Evolutionary conservation across 2,888 invertebrate species (phyloP).

Genomic region (Invenusta paracnida): DNA sequence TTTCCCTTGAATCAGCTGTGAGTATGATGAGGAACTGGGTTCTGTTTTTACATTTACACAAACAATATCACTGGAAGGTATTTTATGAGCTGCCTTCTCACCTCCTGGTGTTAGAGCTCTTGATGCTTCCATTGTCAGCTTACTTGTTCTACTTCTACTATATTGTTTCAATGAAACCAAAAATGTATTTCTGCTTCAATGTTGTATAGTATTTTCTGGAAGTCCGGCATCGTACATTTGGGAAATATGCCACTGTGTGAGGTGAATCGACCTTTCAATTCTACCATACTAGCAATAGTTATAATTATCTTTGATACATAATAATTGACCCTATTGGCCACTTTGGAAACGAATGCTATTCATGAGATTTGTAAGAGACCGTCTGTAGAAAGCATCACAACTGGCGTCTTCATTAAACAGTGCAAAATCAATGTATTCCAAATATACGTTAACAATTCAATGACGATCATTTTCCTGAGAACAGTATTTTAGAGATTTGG

Average conservation of each 20-base stretch:
- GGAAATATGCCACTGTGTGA: background rate
- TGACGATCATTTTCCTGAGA: background rate
- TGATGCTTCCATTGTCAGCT: background rate
- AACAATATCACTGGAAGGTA: background rate
- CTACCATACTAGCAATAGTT: background rate
- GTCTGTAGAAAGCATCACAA: background rate
- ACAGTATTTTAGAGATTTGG: background rate
- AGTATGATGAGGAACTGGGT: no score
- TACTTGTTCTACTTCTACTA: background rate
- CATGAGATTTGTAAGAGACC: background rate
- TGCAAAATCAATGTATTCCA: background rate
- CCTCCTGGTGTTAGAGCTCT: background rate
- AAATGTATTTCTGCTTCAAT: background rate
- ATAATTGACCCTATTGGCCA: background rate
- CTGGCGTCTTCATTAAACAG: background rate
- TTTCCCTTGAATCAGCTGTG: no score
- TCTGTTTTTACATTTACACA: background rate
- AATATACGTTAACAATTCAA: background rate
- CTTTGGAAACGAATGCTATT: background rate
- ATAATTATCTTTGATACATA: background rate
- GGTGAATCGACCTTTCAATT: constrained; percentile 1
- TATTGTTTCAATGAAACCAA: background rate
- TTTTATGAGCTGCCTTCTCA: background rate
- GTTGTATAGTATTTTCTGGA: no score
- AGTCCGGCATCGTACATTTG: no score